Evolutionary conservation across 2,113 vertebrate genomes (phyloP), one percentile per base, ranked within the genome.

Genomic region (Nothobranchius furzeri): DNA sequence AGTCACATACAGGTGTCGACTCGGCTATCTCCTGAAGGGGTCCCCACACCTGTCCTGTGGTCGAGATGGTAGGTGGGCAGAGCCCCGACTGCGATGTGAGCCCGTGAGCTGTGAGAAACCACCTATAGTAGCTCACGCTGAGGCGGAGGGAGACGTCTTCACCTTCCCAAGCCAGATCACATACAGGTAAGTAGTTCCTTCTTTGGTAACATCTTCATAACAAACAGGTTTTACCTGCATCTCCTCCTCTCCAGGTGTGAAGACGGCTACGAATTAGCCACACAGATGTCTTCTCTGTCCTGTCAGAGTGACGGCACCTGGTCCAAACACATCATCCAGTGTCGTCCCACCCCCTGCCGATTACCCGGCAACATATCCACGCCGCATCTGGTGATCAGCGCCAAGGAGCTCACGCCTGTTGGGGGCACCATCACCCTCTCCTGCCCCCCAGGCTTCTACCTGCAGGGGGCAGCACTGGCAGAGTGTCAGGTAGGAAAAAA

Each of bases 301-400:
- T 99, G 98, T 83, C 92, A 92, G 83, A 90, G 95, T 70, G 94
- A 98, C 43, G 95, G 95, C 24, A 91, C 68, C 3, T 99, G 98
- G 98, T 95, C 93, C 79, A 93, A 93, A 56, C 92, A 94, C 57
- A 92, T 53, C 47, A 84, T 97, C 57, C 89, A 87, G 51, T 99
- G 98, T 86, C 91, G 75, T 11, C 93, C 93, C 7, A 76, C 46
- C 64, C 95, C 91, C 42, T 99, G 98, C 73, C 72, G 51, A 2
- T 74, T 95, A 1, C 95, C 95, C 7, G 61, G 36, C 64, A 94
- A 95, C 82, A 70, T 77, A 51, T 92, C 94, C 60, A 30, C 15
- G 35, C 65, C 83, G 45, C 85, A 76, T 35, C 35, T 98, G 48
- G 51, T 91, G 0, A 13, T 95, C 65, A 79, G 66, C 0, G 95